These are phyloP conservation scores for Thamnophis elegans DNA, from an alignment of 2,797 vertebrate genomes.

Conservation along the genomic window DNA sequence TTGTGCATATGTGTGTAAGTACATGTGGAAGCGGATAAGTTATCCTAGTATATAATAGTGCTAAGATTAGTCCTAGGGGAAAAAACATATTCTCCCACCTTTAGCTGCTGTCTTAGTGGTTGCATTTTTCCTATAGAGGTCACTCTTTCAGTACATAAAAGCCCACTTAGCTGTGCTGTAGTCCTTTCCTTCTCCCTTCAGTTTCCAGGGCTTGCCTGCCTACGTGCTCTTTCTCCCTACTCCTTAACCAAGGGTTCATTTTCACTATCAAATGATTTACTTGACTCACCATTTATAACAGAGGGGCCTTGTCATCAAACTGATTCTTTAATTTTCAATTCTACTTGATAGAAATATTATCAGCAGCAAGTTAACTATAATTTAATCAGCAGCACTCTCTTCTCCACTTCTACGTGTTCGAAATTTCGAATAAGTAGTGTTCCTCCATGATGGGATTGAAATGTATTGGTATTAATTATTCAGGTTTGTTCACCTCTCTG, in stretches of 20 bases:
- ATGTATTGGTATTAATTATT: conserved; percentile 56
- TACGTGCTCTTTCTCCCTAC: not conserved
- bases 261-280: conserved; percentile 28
- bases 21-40: not conserved
- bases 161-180: not conserved
- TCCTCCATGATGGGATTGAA: conserved; percentile 53
- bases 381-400: conserved; percentile 37
- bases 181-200: conserved; percentile 3
- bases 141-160: conserved; percentile 73
- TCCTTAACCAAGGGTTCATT: conserved; percentile 44
- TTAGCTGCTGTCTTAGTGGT: conserved; percentile 34
- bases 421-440: conserved; percentile 48
- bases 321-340: conserved; percentile 15
- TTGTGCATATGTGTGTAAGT: not conserved
- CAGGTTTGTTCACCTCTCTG: conserved; percentile 41
- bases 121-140: conserved; percentile 74
- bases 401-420: conserved; percentile 21
- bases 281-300: conserved; percentile 21
- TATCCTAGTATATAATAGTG: not conserved
- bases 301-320: conserved; percentile 18
- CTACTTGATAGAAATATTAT: conserved; percentile 32
- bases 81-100: not conserved
- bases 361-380: conserved; percentile 57
- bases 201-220: conserved; percentile 28
- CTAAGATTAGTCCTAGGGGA: conserved; percentile 3